These are phyloP conservation scores for Arenaria interpres DNA, from an alignment of 2,113 vertebrate genomes.

Conservation along the genomic window DNA sequence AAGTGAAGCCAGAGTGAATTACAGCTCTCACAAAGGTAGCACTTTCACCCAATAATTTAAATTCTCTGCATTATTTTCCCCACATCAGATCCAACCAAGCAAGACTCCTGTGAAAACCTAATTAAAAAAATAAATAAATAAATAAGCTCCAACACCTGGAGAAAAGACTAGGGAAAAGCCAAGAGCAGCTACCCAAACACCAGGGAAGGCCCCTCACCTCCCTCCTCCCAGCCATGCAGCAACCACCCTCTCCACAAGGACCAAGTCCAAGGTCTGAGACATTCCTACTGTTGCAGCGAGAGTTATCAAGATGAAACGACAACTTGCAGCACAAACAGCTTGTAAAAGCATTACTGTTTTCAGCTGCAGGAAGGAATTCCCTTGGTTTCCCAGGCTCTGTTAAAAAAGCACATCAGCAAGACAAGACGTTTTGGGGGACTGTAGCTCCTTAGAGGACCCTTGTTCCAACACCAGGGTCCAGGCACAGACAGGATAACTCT, in stretches of 20 bases:
- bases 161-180: not conserved
- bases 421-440: not conserved
- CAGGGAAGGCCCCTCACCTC: not conserved
- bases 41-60: not conserved
- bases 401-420: not conserved
- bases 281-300: not conserved
- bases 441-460: not conserved
- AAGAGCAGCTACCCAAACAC: not conserved
- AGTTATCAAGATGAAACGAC: not conserved
- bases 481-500: rapidly evolving
- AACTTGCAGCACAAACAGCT: not conserved
- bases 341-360: not conserved
- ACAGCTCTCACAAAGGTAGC: not conserved
- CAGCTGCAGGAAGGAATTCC: not conserved
- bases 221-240: not conserved
- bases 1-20: not conserved
- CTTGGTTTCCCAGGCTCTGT: not conserved
- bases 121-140: not conserved
- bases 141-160: not conserved
- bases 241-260: not conserved
- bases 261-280: not conserved
- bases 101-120: not conserved
- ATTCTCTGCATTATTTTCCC: not conserved
- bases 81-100: not conserved
- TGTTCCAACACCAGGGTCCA: not conserved